phyloP scores from a whole-genome alignment of 2,888 invertebrate genomes.

The Megamerina dolium region DNA sequence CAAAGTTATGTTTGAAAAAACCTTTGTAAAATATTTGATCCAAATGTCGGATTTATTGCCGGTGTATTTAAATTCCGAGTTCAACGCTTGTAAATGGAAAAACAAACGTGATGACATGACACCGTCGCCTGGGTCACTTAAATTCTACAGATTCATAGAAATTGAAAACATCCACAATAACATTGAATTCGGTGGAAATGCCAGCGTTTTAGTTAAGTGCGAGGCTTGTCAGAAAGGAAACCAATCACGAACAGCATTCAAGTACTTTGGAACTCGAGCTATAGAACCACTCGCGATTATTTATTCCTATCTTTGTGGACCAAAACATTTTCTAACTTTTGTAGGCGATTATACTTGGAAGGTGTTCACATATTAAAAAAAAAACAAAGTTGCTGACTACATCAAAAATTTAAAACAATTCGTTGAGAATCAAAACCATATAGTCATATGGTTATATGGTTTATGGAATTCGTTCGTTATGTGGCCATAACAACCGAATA shows the following conservation, averaged over 20 bases:
- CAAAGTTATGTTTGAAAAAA: background rate
- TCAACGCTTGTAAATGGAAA: background rate
- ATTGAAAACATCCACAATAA: background rate
- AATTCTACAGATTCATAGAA: constrained; percentile 8
- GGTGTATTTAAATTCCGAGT: background rate
- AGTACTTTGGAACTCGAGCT: constrained; percentile 6
- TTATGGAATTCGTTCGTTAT: too few species aligned
- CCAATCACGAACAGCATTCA: constrained; percentile 20
- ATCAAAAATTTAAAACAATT: too few species aligned
- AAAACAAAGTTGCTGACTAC: too few species aligned
- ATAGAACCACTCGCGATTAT: background rate
- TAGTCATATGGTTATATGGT: too few species aligned
- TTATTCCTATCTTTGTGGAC: background rate
- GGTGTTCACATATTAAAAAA: too few species aligned
- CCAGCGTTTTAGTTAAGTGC: background rate
- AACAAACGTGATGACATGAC: constrained; percentile 14
- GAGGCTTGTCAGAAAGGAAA: constrained; percentile 17
- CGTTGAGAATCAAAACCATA: too few species aligned
- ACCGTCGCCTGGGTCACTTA: constrained; percentile 20
- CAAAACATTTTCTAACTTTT: too few species aligned
- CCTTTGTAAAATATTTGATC: background rate
- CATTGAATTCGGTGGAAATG: too few species aligned
- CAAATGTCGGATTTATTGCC: background rate
- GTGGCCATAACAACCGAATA: too few species aligned
- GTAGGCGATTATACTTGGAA: too few species aligned